Evolutionary conservation across 2,888 invertebrate species (phyloP).

Genomic region (Eupelmus urozonus): DNA sequence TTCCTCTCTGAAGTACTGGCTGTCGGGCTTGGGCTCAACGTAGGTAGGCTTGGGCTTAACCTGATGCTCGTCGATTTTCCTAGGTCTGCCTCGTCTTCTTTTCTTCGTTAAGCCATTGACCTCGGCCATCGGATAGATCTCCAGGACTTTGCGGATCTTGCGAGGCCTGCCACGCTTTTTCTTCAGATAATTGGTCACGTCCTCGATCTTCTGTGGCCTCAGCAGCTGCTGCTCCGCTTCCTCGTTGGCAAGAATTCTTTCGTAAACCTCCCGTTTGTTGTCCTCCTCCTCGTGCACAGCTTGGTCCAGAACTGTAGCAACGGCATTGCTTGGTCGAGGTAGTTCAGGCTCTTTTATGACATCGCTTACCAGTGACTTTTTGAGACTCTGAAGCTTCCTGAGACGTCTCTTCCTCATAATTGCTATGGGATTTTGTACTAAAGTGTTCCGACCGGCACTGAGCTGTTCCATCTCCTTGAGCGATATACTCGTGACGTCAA

Average conservation of each 20-base stretch:
- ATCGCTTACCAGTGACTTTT: neutral
- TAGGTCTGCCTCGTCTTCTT: slow-evolving; percentile 51
- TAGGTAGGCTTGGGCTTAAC: neutral
- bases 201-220: slow-evolving; percentile 28
- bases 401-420: neutral
- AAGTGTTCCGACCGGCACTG: slow-evolving; percentile 15
- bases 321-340: slow-evolving; percentile 52
- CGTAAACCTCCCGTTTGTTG: slow-evolving; percentile 3
- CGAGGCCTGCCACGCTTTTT: slow-evolving; percentile 49
- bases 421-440: slow-evolving; percentile 50
- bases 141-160: slow-evolving; percentile 21
- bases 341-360: neutral
- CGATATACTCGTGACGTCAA: slow-evolving; percentile 56
- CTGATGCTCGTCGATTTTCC: slow-evolving; percentile 19
- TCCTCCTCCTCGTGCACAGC: slow-evolving; percentile 18
- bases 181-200: slow-evolving; percentile 31
- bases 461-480: slow-evolving; percentile 55
- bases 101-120: slow-evolving; percentile 24
- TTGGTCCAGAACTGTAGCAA: slow-evolving; percentile 51
- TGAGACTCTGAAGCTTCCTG: neutral
- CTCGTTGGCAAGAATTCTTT: neutral
- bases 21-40: slow-evolving; percentile 44
- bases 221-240: slow-evolving; percentile 30
- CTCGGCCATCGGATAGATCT: slow-evolving; percentile 10
- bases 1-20: slow-evolving; percentile 51